Evolutionary conservation across 2,797 vertebrate genomes (phyloP).

Genomic region (Gorsachius magnificus): DNA sequence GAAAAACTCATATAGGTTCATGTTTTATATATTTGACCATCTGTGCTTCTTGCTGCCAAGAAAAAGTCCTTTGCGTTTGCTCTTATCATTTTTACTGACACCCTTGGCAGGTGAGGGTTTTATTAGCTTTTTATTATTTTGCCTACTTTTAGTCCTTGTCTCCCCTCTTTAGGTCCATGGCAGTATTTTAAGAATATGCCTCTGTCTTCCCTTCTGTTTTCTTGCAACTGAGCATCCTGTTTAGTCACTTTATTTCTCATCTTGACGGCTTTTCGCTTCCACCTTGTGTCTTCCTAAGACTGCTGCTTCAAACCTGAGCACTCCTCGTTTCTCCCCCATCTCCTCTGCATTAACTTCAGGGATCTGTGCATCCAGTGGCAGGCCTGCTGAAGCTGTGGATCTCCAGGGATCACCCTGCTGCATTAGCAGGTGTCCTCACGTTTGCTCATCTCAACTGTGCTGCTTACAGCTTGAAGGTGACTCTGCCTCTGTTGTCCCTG

Average conservation of each 20-base stretch:
- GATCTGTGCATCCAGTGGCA: neutral
- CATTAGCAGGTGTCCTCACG: accelerated
- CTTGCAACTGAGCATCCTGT: neutral
- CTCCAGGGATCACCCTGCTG: neutral
- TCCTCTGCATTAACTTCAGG: neutral
- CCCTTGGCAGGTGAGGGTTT: neutral
- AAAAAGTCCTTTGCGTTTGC: neutral
- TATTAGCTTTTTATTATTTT: neutral
- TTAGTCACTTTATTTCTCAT: neutral
- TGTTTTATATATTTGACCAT: slow-evolving; percentile 9
- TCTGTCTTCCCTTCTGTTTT: neutral
- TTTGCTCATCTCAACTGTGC: neutral
- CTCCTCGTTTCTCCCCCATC: neutral
- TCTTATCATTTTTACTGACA: neutral
- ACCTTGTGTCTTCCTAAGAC: neutral
- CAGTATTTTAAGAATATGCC: neutral
- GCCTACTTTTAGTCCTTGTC: neutral
- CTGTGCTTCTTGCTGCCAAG: slow-evolving; percentile 7
- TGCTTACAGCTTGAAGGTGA: neutral
- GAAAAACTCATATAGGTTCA: neutral
- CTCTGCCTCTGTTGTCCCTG: neutral
- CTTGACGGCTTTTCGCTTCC: slow-evolving; percentile 14
- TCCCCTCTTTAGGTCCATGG: neutral
- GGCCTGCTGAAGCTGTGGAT: neutral
- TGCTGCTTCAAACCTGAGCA: neutral